Percentiles rank a stretch among this genome's conserved stretches.
Evolutionary conservation across 2,888 invertebrate species (phyloP).

Genomic region (Rhagophthalmus giganteus): DNA sequence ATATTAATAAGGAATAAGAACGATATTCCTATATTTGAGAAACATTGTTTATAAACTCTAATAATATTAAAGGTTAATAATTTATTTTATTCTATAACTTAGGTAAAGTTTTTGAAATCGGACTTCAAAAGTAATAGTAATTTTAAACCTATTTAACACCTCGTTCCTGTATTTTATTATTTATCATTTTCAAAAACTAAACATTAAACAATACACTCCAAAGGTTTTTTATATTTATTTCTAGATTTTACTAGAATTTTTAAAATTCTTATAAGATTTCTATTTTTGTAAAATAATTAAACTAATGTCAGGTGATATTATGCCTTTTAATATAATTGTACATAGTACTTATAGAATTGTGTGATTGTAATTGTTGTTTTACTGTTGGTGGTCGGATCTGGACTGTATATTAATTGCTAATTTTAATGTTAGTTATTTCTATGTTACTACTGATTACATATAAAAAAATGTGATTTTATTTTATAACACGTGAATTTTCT

Average conservation of each 20-base stretch:
- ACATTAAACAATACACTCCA: no score
- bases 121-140: no score
- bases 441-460: conserved; percentile 11
- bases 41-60: no score
- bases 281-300: conserved; percentile 31
- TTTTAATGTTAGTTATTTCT: conserved; percentile 16
- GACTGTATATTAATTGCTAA: conserved; percentile 39
- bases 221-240: conserved; percentile 10
- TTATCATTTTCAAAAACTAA: no score
- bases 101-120: no score
- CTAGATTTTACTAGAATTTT: background rate
- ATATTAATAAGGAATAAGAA: no score
- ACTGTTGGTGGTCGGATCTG: conserved; percentile 45
- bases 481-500: conserved; percentile 17
- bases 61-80: no score
- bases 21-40: no score
- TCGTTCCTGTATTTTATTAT: no score
- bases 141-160: no score
- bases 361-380: conserved; percentile 42
- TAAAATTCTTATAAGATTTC: conserved; percentile 20
- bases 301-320: conserved; percentile 53
- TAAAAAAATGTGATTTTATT: conserved; percentile 21
- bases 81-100: no score
- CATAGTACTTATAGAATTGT: conserved; percentile 44
- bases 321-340: conserved; percentile 51